These are phyloP conservation scores for Iselma pallidipennis DNA, from an alignment of 2,888 invertebrate species.

Conservation along the genomic window DNA sequence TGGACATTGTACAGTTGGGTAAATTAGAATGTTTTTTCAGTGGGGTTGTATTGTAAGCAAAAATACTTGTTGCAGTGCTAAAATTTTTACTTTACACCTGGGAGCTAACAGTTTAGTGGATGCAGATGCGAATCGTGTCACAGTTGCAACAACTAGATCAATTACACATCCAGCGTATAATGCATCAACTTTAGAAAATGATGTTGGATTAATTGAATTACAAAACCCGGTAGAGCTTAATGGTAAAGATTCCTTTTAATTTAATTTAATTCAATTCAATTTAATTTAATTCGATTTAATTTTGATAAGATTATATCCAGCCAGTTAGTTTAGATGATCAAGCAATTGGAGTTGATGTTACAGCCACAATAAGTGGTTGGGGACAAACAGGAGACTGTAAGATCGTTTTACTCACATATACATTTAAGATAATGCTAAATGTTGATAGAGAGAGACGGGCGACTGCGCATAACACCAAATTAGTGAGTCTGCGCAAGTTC, in stretches of 20 bases:
- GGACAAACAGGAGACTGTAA: background rate
- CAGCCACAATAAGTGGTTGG: background rate
- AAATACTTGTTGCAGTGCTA: background rate
- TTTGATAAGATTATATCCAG: constrained; percentile 3
- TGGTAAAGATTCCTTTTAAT: constrained; percentile 2
- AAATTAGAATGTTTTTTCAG: background rate
- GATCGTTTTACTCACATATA: background rate
- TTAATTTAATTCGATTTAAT: constrained; percentile 1
- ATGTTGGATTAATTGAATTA: constrained; percentile 8
- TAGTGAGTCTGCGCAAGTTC: too few relatives aligned
- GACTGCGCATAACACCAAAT: too few relatives aligned
- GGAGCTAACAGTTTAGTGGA: constrained; percentile 9
- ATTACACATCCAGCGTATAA: too few relatives aligned
- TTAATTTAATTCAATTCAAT: background rate
- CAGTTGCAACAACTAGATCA: too few relatives aligned
- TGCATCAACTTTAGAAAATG: constrained; percentile 7
- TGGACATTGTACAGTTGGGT: constrained; percentile 35
- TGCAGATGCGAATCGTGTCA: too few relatives aligned
- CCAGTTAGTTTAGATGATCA: background rate
- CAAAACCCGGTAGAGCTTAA: background rate
- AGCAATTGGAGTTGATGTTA: background rate
- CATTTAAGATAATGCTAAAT: background rate
- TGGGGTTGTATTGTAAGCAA: background rate
- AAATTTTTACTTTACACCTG: background rate
- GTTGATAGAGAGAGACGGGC: too few relatives aligned